A percentile compares a stretch with the other conserved stretches of the same genome.
These are phyloP conservation scores for Rhodophaea formosa DNA, from an alignment of 2,888 invertebrate genomes.

Conservation along the genomic window DNA sequence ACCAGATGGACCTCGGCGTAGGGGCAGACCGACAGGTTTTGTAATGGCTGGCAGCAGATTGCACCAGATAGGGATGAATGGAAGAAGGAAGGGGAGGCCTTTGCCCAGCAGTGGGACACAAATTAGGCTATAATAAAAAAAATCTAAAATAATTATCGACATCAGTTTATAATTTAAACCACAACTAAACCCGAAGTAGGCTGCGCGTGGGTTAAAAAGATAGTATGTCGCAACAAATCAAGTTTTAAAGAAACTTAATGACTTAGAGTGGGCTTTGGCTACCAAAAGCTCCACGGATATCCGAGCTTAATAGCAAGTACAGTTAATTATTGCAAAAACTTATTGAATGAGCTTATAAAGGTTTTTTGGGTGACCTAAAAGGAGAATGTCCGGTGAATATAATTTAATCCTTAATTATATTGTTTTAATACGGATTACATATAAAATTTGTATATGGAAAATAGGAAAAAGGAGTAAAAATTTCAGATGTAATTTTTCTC, in stretches of 20 bases:
- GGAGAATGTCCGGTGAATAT: neutral
- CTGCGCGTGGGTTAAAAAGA: conserved; percentile 30
- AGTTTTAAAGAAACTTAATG: conserved; percentile 32
- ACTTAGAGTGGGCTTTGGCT: conserved; percentile 7
- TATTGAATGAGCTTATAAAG: neutral
- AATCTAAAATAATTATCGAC: neutral
- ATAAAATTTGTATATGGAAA: too few relatives aligned
- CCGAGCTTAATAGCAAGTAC: neutral
- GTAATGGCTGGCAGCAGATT: too few relatives aligned
- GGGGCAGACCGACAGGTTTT: too few relatives aligned
- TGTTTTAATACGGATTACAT: too few relatives aligned
- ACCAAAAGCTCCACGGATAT: conserved; percentile 14
- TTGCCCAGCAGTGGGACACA: too few relatives aligned
- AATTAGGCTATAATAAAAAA: too few relatives aligned
- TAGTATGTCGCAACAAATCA: conserved; percentile 30
- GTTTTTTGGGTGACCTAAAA: neutral
- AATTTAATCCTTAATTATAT: too few relatives aligned
- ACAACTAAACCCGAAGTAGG: conserved; percentile 31
- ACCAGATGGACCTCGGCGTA: too few relatives aligned
- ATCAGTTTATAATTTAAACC: conserved; percentile 31
- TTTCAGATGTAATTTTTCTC: too few relatives aligned
- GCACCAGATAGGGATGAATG: too few relatives aligned
- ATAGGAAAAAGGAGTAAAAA: too few relatives aligned
- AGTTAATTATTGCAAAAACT: neutral
- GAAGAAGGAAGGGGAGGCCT: too few relatives aligned